A percentile compares a stretch with the other conserved stretches of the same genome.
Evolutionary conservation across 2,113 vertebrate genomes (phyloP).

Genomic region (Chloropsis cyanopogon): DNA sequence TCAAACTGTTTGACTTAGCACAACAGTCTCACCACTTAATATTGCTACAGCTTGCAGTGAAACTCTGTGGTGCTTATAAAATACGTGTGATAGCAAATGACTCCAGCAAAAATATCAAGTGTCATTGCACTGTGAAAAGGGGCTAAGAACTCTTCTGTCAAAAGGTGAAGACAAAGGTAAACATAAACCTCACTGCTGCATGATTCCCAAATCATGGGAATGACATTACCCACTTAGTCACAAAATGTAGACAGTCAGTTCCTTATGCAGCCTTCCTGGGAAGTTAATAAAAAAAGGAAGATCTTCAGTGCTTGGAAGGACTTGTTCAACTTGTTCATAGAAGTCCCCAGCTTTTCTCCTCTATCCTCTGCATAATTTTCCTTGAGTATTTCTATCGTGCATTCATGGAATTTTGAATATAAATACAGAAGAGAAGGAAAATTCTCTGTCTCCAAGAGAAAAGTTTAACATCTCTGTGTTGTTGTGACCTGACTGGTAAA

Average conservation of each 20-base stretch:
- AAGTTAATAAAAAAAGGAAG: neutral
- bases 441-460: neutral
- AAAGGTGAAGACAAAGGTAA: neutral
- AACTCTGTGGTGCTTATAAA: neutral
- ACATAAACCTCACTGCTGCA: neutral
- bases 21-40: neutral
- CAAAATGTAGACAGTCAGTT: neutral
- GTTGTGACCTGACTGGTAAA: neutral
- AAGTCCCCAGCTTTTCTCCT: neutral
- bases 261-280: neutral
- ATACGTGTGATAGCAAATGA: neutral
- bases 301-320: neutral
- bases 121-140: neutral
- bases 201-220: neutral
- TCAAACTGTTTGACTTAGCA: neutral
- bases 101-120: neutral
- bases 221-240: neutral
- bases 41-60: neutral
- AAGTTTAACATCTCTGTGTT: neutral
- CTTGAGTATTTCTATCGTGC: neutral
- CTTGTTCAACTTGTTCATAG: neutral
- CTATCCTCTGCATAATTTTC: neutral
- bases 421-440: neutral
- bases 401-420: neutral
- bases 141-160: neutral